Conservation (phyloP, 2,888 invertebrate species). For the Torymus aiolomorphi region DNA sequence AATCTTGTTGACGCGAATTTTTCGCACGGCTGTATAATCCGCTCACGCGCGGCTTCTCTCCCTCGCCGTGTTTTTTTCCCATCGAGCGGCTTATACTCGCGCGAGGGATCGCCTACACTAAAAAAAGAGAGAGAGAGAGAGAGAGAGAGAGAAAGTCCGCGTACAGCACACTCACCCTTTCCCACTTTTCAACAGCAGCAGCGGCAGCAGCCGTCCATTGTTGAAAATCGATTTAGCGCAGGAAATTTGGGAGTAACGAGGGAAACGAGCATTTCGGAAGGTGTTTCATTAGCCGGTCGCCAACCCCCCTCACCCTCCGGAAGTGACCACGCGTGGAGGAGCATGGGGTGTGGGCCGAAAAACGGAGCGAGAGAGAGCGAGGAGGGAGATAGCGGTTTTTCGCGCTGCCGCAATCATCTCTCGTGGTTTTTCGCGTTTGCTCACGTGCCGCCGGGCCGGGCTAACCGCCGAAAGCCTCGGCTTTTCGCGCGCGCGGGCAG, state of each 20-base stretch:
- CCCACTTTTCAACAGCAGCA: too few species aligned
- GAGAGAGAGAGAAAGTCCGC: too few species aligned
- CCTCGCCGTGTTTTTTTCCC: too few species aligned
- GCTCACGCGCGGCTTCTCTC: too few species aligned
- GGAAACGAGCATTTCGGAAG: conserved; percentile 56
- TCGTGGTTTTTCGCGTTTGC: conserved; percentile 67
- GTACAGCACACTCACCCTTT: too few species aligned
- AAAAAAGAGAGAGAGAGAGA: too few species aligned
- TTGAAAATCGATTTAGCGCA: conserved; percentile 44
- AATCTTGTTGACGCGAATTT: too few species aligned
- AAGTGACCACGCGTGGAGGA: conserved; percentile 51
- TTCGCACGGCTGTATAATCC: too few species aligned
- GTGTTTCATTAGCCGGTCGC: conserved; percentile 51
- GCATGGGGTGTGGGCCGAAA: background rate
- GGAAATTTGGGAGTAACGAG: conserved; percentile 57
- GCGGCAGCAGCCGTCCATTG: background rate
- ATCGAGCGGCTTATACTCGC: too few species aligned
- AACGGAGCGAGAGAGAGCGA: background rate
- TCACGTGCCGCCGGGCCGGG: conserved; percentile 29
- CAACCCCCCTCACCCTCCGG: background rate
- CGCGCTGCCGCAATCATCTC: conserved; percentile 64
- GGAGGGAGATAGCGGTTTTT: conserved; percentile 64
- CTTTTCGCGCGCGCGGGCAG: conserved; percentile 51
- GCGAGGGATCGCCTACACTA: too few species aligned
- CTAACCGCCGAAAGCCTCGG: conserved; percentile 55